phyloP scores from a whole-genome alignment of 1,140 invertebrate species.

The Drosophila ohnishii region DNA sequence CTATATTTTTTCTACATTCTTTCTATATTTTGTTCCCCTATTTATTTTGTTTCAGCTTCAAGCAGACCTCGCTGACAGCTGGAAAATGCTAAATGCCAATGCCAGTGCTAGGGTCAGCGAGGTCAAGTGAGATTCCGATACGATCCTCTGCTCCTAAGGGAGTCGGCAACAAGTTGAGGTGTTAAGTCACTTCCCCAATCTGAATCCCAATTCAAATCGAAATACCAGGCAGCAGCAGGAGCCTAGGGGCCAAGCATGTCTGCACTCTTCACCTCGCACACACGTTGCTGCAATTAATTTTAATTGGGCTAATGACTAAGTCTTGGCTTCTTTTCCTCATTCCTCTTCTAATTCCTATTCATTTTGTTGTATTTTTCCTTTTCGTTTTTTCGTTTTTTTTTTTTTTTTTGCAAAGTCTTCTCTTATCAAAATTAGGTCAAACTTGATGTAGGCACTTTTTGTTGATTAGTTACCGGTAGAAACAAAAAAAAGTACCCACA shows the following conservation, averaged over 20 bases:
- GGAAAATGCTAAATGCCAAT: background rate
- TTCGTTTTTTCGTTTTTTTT: background rate
- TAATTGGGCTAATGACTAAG: constrained; percentile 54
- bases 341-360: constrained; percentile 4
- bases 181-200: constrained; percentile 1
- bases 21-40: background rate
- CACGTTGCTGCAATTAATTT: constrained; percentile 50
- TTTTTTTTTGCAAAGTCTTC: constrained; percentile 51
- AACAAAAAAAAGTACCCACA: constrained; percentile 7
- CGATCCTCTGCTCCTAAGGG: background rate
- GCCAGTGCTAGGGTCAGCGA: background rate
- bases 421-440: constrained; percentile 75
- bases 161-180: constrained; percentile 11
- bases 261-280: constrained; percentile 4
- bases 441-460: constrained; percentile 63
- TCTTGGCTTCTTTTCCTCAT: constrained; percentile 15
- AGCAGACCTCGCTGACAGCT: constrained; percentile 2
- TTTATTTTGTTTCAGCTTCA: constrained; percentile 5
- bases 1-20: background rate
- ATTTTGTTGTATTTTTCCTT: background rate
- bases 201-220: background rate
- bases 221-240: background rate
- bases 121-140: constrained; percentile 9
- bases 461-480: constrained; percentile 55
- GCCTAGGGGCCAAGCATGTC: constrained; percentile 3